phyloP scores from a whole-genome alignment of 2,888 invertebrate genomes.

The Unio pictorum region DNA sequence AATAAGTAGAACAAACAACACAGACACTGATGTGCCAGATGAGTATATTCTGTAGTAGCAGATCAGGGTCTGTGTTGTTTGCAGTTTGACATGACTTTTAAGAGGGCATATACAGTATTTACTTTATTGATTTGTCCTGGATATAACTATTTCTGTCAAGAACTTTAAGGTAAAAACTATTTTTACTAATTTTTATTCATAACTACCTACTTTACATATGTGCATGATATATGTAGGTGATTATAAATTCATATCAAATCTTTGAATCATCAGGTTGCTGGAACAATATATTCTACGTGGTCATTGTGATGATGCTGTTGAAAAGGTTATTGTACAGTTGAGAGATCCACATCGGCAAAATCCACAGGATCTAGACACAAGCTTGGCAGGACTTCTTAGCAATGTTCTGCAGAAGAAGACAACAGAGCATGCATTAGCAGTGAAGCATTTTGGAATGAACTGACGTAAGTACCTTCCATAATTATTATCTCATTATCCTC shows the following conservation, averaged over 20 bases:
- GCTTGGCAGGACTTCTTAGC: conserved; percentile 15
- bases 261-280: conserved; percentile 17
- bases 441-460: conserved; percentile 20
- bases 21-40: no score
- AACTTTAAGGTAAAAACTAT: no score
- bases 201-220: no score
- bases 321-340: conserved; percentile 17
- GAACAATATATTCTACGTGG: conserved; percentile 37
- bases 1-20: no score
- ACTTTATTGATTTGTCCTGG: no score
- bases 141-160: no score
- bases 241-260: not conserved
- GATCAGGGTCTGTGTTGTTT: no score
- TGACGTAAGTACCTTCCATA: conserved; percentile 19
- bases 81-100: no score
- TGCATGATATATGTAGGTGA: not conserved
- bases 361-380: conserved; percentile 31
- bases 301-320: conserved; percentile 8
- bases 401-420: conserved; percentile 16
- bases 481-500: no score
- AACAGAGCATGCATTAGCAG: conserved; percentile 15
- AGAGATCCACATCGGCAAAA: conserved; percentile 17
- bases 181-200: no score
- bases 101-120: no score
- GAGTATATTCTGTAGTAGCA: no score